A percentile compares a stretch with the other conserved stretches of the same genome.
phyloP scores from a whole-genome alignment of 2,797 vertebrate genomes.

The Peromyscus aztecus region DNA sequence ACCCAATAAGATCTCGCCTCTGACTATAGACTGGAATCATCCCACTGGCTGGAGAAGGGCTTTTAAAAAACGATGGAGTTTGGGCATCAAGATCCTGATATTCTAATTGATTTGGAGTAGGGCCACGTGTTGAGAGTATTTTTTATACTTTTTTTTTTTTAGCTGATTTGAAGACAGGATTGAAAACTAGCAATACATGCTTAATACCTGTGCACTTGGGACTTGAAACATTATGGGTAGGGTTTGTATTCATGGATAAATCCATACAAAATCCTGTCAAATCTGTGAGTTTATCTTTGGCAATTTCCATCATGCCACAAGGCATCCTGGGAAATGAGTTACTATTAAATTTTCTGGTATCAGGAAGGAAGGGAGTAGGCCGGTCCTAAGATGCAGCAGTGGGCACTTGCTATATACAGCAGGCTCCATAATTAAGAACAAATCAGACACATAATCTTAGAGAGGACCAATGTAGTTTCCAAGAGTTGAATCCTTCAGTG shows the following conservation, averaged over 20 bases:
- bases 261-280: constrained; percentile 17
- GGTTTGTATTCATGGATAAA: constrained; percentile 5
- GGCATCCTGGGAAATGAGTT: neutral
- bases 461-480: neutral
- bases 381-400: neutral
- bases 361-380: neutral
- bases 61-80: neutral
- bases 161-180: constrained; percentile 12
- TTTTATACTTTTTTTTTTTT: neutral
- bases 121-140: neutral
- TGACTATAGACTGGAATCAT: neutral
- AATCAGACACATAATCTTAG: neutral
- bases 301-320: neutral
- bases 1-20: neutral
- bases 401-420: neutral
- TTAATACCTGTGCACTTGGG: neutral
- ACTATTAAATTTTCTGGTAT: neutral
- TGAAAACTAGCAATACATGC: neutral
- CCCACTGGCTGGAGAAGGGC: neutral
- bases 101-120: neutral
- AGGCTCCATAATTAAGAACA: neutral
- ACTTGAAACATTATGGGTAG: neutral
- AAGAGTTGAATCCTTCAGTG: neutral
- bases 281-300: neutral
- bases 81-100: neutral